phyloP scores from a whole-genome alignment of 2,888 invertebrate species.

The Steinernema hermaphroditum region DNA sequence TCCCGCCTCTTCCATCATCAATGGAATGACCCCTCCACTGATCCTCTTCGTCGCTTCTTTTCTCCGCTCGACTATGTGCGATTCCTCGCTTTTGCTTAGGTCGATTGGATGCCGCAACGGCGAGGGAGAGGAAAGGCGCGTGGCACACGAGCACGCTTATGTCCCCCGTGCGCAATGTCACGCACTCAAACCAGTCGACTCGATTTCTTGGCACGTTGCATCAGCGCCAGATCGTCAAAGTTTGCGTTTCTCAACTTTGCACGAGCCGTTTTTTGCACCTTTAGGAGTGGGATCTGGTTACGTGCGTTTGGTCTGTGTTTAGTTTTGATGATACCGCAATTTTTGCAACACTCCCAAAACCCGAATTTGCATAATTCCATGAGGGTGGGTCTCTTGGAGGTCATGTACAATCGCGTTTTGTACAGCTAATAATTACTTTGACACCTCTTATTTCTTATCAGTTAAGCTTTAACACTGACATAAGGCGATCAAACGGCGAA shows the following conservation, averaged over 20 bases:
- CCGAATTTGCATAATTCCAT: no score
- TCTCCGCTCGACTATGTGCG: neutral
- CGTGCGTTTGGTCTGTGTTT: no score
- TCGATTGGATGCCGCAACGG: neutral
- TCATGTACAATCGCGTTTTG: no score
- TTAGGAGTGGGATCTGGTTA: no score
- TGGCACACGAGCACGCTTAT: constrained; percentile 2
- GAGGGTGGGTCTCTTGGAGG: no score
- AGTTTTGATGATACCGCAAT: no score
- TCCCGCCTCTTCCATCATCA: neutral
- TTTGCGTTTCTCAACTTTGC: neutral
- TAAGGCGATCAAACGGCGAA: no score
- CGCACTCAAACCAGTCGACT: constrained; percentile 5
- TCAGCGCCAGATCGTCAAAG: neutral
- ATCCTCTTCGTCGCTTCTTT: neutral
- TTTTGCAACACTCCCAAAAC: no score
- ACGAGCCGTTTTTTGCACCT: neutral
- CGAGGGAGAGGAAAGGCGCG: constrained; percentile 2
- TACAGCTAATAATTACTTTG: no score
- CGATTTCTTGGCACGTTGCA: constrained; percentile 13
- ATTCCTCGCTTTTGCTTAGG: neutral
- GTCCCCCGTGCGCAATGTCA: constrained; percentile 27
- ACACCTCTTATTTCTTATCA: no score
- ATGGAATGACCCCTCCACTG: neutral
- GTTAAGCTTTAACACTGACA: no score